Base-by-base conservation (phyloP, 1,140 invertebrate species). In the Calephelis virginiensis region DNA sequence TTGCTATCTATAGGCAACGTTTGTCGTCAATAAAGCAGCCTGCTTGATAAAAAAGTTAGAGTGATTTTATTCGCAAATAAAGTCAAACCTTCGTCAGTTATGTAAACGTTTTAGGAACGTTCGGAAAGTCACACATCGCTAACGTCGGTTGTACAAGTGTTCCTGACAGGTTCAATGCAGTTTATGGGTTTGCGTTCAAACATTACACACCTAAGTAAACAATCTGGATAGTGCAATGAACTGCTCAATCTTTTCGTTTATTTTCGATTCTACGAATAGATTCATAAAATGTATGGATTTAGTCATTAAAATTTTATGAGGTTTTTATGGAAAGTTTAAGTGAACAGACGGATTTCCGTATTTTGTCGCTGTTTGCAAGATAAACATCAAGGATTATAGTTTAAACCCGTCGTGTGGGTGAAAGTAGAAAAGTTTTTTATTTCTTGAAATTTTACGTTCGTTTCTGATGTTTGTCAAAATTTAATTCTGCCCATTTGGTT, bases 121-220 rank as follows among this genome's bases (percentile, higher is more conserved):
- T 59, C 49, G 40, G 40, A 68, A 64, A 63, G 53, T 67, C 64
- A 56, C 48, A 64, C 49, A 66, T 63, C 63, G 17, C 17, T 12
- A 43, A 40, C 28, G 40, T 48, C 48, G 38, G 47, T 59, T 63
- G 49, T 56, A 64, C 68, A 61, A 67, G 37, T 67, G 71, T 56
- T 64, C 56, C 66, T 69, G 67, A 66, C 64, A 45, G 53, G 61
- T 70, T 62, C 64, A 69, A 67, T 68, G 49, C 69, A 67, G 72
- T 84, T 82, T 82, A 81, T 80, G 64, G 70, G 64, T 73, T 75
- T 71, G 74, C 73, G 69, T 78, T 80, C 71, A 77, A 82, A 82
- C 78, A 80, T 74, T 67, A 76, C 70, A 74, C 76, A 80, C 75
- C 76, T 83, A 83, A 81, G 73, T 74, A 78, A 85, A 83, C 75